These are phyloP conservation scores for Horisme vitalbata DNA, from an alignment of 2,888 invertebrate genomes.

Conservation along the genomic window DNA sequence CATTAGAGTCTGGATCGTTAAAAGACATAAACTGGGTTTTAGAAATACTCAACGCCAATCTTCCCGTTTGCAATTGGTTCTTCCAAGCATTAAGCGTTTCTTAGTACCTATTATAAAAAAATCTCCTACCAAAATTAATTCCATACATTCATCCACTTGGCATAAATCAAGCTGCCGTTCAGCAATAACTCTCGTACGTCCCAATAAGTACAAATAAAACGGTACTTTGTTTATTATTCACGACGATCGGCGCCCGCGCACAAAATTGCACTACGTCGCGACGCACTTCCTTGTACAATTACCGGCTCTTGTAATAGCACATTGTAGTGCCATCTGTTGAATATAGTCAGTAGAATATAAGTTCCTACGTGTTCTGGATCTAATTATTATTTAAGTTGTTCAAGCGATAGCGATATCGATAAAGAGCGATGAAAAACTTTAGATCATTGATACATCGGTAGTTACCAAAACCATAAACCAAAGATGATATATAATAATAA, in stretches of 20 bases:
- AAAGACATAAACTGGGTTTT: too few species aligned
- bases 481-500: slow-evolving; percentile 12
- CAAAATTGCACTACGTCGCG: slow-evolving; percentile 53
- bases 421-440: too few species aligned
- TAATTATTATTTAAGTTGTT: too few species aligned
- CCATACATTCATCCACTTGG: neutral
- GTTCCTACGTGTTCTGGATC: too few species aligned
- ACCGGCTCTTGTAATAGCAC: slow-evolving; percentile 3
- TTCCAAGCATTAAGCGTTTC: too few species aligned
- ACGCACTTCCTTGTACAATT: slow-evolving; percentile 49
- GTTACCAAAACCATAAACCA: slow-evolving; percentile 27
- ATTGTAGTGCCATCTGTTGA: neutral
- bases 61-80: too few species aligned
- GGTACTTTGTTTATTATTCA: slow-evolving; percentile 65
- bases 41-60: too few species aligned
- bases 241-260: slow-evolving; percentile 38
- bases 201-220: slow-evolving; percentile 49
- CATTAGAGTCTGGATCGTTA: too few species aligned
- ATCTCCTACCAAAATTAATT: neutral
- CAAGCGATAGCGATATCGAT: too few species aligned
- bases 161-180: slow-evolving; percentile 2
- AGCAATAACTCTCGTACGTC: slow-evolving; percentile 39
- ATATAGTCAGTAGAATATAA: too few species aligned
- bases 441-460: slow-evolving; percentile 1
- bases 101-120: too few species aligned